Evolutionary conservation across 2,113 vertebrate species (phyloP), one percentile per base, ranked within the genome.

Genomic region (Struthidea cinerea): DNA sequence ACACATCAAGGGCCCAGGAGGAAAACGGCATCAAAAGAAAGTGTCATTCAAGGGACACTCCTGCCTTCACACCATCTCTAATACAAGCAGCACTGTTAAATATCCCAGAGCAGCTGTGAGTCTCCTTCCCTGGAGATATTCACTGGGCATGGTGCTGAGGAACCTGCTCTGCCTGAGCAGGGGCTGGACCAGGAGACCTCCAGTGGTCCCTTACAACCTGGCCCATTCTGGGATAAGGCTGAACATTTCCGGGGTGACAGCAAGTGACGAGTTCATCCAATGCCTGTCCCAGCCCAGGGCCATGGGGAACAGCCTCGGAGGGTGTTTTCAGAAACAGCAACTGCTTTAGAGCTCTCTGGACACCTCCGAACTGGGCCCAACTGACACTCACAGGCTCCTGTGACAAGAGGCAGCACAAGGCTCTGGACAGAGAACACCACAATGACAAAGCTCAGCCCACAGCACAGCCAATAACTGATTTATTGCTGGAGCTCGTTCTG

Each of bases 391-490:
- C 16, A 3, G 56, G 32, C 53, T 52, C 27, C 39, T 0, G 14
- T 7, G 68, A 11, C 74, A 57, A 37, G 37, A 35, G 49, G 26
- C 47, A 18, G 57, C 53, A 6, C 75, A 2, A 6, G 22, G 3
- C 77, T 50, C 28, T 0, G 24, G 26, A 2, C 53, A 39, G 70
- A 1, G 2, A 47, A 18, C 1, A 3, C 22, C 49, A 19, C 41
- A 5, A 0, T 0, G 33, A 37, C 77, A 47, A 37, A 42, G 1
- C 50, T n/a, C 55, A 9, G 20, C 3, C 22, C 52, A 11, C 27
- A 5, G 1, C 42, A 12, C 35, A 11, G 0, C 19, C 56, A 1
- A 0, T 0, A 1, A 19, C 2, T 3, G 4, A 35, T 16, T 49
- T 3, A 24, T 0, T 3, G 44, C 86, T 3, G 20, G 39, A 26